A percentile compares a stretch with the other conserved stretches of the same genome.
These are phyloP conservation scores for Leptinotarsa tumamoca DNA, from an alignment of 2,888 invertebrate species.

Conservation along the genomic window DNA sequence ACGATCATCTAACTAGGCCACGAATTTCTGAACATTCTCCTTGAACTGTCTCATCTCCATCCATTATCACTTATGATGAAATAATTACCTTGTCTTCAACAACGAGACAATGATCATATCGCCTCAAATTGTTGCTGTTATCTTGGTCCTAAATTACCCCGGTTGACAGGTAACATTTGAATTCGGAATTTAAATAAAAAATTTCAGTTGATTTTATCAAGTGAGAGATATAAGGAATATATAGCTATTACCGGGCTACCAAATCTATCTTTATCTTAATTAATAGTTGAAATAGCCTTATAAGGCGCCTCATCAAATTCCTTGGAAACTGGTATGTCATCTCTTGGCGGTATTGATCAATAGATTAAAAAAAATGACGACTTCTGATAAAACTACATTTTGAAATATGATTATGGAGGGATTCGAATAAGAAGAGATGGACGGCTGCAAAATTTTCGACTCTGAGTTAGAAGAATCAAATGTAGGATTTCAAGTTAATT, in stretches of 20 bases:
- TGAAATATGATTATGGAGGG: not conserved
- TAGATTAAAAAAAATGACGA: slow-evolving; percentile 36
- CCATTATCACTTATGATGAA: slow-evolving; percentile 11
- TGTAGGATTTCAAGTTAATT: too few species aligned
- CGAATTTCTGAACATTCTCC: not conserved
- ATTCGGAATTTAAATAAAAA: slow-evolving; percentile 27
- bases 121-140: slow-evolving; percentile 28
- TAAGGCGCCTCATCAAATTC: slow-evolving; percentile 38
- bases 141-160: slow-evolving; percentile 37
- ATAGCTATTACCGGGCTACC: slow-evolving; percentile 35
- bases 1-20: not conserved
- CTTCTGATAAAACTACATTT: not conserved
- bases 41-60: slow-evolving; percentile 16
- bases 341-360: slow-evolving; percentile 32
- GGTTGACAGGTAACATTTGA: slow-evolving; percentile 31
- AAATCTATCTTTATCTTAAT: slow-evolving; percentile 39
- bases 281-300: slow-evolving; percentile 40
- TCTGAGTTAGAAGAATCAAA: too few species aligned
- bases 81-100: slow-evolving; percentile 19
- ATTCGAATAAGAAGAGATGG: too few species aligned
- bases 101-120: slow-evolving; percentile 25
- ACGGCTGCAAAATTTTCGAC: too few species aligned
- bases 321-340: slow-evolving; percentile 37
- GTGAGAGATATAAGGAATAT: slow-evolving; percentile 33
- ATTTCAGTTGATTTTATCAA: slow-evolving; percentile 39